These are phyloP conservation scores for Corydoras sp. DNA, from an alignment of 2,113 vertebrate species.

Conservation along the genomic window DNA sequence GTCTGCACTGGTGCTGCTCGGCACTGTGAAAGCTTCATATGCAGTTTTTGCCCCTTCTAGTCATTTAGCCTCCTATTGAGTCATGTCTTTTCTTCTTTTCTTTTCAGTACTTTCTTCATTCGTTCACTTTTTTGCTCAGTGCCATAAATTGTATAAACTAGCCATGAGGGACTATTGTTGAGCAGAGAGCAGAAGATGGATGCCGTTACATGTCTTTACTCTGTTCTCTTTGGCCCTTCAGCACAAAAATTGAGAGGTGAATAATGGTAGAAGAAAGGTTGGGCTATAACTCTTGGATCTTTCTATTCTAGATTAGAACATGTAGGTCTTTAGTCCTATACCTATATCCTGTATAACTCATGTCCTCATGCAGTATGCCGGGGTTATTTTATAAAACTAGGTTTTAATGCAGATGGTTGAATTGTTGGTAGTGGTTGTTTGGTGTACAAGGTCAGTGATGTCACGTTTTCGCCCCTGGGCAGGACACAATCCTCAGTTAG, in stretches of 20 bases:
- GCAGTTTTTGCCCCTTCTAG: constrained; percentile 4
- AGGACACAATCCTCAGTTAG: too few relatives aligned
- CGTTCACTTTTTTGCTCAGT: constrained; percentile 6
- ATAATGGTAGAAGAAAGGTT: constrained; percentile 26
- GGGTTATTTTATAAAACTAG: too few relatives aligned
- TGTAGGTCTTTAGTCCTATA: constrained; percentile 15
- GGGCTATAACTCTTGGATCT: constrained; percentile 31
- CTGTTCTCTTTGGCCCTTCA: constrained; percentile 36
- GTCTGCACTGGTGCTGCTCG: too few relatives aligned
- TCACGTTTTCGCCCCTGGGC: too few relatives aligned
- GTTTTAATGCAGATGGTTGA: too few relatives aligned
- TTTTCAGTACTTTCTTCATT: constrained; percentile 11
- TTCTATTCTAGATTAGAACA: constrained; percentile 26
- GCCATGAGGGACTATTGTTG: constrained; percentile 39
- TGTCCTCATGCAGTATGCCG: not conserved
- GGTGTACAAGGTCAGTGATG: too few relatives aligned
- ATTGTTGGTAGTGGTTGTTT: too few relatives aligned
- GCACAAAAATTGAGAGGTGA: constrained; percentile 45
- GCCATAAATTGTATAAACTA: constrained; percentile 45
- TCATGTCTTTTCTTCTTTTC: constrained; percentile 1
- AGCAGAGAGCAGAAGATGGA: constrained; percentile 34
- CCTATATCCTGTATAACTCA: constrained; percentile 10
- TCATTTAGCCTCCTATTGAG: constrained; percentile 22
- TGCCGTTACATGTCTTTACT: constrained; percentile 25
- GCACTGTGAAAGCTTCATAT: too few relatives aligned